These are phyloP conservation scores for Andinoacara biseriatus DNA, from an alignment of 2,113 vertebrate species.

Conservation along the genomic window DNA sequence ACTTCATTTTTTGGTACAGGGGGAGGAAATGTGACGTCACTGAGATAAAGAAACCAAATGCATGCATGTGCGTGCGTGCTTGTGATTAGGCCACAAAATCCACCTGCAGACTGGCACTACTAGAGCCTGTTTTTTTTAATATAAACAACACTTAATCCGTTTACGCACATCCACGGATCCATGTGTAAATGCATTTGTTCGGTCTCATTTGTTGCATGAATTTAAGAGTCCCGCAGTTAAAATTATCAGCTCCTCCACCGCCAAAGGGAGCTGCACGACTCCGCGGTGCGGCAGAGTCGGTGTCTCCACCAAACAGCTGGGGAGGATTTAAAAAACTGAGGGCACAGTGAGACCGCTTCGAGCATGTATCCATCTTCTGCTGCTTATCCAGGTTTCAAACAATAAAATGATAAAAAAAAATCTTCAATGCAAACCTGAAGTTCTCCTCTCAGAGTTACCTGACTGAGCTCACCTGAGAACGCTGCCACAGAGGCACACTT, in stretches of 20 bases:
- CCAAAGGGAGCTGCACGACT: not conserved
- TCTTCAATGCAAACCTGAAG: no score
- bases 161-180: not conserved
- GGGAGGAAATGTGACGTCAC: no score
- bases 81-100: no score
- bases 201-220: not conserved
- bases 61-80: no score
- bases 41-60: no score
- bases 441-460: no score
- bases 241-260: not conserved
- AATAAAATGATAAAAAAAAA: no score
- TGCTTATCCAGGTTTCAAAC: no score
- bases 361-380: not conserved
- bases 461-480: not conserved
- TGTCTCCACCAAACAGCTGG: not conserved
- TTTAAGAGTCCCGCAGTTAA: not conserved
- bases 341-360: not conserved
- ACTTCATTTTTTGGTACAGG: no score
- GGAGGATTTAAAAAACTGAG: not conserved
- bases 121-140: no score
- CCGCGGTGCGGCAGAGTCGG: not conserved
- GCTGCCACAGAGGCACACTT: not conserved
- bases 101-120: no score
- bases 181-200: not conserved
- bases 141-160: not conserved